Evolutionary conservation across 1,140 invertebrate genomes (phyloP), one percentile per base, ranked within the genome.

Genomic region (Pseudomyrmex sp.): DNA sequence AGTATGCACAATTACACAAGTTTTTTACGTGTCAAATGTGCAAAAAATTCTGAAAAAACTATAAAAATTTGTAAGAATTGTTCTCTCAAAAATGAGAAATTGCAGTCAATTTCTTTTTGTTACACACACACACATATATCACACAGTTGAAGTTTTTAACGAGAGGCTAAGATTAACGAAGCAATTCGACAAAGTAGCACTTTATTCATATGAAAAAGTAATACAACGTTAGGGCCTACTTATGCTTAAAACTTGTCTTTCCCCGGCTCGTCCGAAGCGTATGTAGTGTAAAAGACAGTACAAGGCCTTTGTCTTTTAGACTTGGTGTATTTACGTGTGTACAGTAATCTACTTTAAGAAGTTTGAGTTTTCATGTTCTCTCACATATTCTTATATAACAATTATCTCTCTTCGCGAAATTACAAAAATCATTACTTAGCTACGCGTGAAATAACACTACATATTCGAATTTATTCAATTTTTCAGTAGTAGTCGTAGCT

Each of bases 131-230:
- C 18, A 18, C 35, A 35, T 35, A 35, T 26, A 26, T 26, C 2
- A 26, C 0, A 35, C 35, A 35, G 35, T 35, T 35, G 35, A 35
- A 35, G 35, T 35, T 35, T 35, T 35, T 35, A 35, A 35, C 35
- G 35, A n/a, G 63, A 18, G 56, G 52, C 7, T 61, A 52, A n/a
- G 18, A 5, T 26, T 3, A 23, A 18, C 15, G 50, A 0, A 4
- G 12, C 13, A 20, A 54, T 74, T 91, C 90, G 91, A 94, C 92
- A 94, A 94, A 94, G 93, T 94, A 94, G 93, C 91, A 92, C 90
- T 94, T 93, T 94, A 93, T 94, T 94, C 70, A 88, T 91, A 90
- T 93, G 91, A 93, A 94, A 93, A 94, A 92, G 89, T 93, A 93
- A 91, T 93, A 93, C 92, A 94, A 91, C 89, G 79, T 92, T 91